phyloP scores from a whole-genome alignment of 1,140 invertebrate genomes.

The Drosophila sproati region DNA sequence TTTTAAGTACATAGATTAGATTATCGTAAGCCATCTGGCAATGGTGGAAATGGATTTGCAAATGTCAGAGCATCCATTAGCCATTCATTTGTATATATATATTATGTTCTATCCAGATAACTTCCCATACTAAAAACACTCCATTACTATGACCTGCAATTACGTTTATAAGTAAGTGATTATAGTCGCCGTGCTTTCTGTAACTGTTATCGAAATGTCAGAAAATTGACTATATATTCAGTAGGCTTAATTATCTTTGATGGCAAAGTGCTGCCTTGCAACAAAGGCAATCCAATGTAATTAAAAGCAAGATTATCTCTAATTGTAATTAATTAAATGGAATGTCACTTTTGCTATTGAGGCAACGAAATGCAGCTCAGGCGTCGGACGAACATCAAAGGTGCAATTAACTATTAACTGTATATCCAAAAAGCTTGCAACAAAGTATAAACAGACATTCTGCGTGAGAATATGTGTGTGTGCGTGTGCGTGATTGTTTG shows the following conservation, averaged over 20 bases:
- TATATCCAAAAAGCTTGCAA: slow-evolving; percentile 52
- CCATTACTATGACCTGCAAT: slow-evolving; percentile 8
- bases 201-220: slow-evolving; percentile 33
- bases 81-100: no score
- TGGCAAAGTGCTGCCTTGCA: slow-evolving; percentile 8
- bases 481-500: slow-evolving; percentile 12
- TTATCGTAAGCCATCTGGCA: no score
- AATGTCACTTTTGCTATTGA: slow-evolving; percentile 37
- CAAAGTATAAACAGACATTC: slow-evolving; percentile 24
- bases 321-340: slow-evolving; percentile 80
- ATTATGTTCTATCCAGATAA: background rate
- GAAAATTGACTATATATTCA: slow-evolving; percentile 67
- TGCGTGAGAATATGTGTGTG: background rate
- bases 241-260: slow-evolving; percentile 58
- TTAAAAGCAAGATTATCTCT: slow-evolving; percentile 79
- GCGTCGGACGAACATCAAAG: slow-evolving; percentile 56
- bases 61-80: no score
- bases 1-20: background rate
- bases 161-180: slow-evolving; percentile 18
- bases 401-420: slow-evolving; percentile 74
- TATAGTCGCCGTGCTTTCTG: background rate
- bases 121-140: background rate
- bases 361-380: slow-evolving; percentile 42
- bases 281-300: slow-evolving; percentile 75
- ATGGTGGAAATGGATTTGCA: no score